A percentile compares a stretch with the other conserved stretches of the same genome.
Evolutionary conservation across 2,888 invertebrate genomes (phyloP).

Genomic region (Drosophila phalerata): DNA sequence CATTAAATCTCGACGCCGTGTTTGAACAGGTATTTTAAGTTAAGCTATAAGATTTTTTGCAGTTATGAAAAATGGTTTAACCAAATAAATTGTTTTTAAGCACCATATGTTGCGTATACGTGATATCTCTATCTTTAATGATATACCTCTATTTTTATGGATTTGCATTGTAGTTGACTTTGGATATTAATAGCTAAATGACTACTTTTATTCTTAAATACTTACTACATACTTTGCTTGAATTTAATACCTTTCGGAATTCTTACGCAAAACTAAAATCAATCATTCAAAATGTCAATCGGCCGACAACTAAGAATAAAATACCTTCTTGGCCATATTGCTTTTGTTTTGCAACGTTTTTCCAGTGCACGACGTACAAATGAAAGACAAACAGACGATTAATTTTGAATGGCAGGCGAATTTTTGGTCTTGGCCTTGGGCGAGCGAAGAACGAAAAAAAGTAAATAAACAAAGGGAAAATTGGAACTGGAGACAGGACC

Average conservation of each 20-base stretch:
- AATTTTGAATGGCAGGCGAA: conserved; percentile 54
- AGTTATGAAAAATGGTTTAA: too few species aligned
- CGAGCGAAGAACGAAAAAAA: conserved; percentile 17
- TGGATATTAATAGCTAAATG: conserved; percentile 12
- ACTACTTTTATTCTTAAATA: not conserved
- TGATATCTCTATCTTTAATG: not conserved
- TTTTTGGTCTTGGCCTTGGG: conserved; percentile 34
- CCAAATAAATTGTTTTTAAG: too few species aligned
- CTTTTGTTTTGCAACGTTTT: not conserved
- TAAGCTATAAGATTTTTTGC: too few species aligned
- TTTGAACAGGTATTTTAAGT: too few species aligned
- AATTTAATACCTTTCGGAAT: not conserved
- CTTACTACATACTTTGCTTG: not conserved
- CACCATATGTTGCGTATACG: not conserved
- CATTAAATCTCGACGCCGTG: too few species aligned
- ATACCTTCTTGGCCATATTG: conserved; percentile 11
- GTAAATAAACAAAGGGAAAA: conserved; percentile 32
- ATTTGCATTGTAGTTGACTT: not conserved
- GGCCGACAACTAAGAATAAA: conserved; percentile 22
- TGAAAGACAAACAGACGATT: conserved; percentile 57
- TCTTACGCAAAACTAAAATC: conserved; percentile 15
- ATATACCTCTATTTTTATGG: not conserved
- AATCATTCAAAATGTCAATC: conserved; percentile 39
- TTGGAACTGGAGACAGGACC: not conserved
- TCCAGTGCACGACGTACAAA: conserved; percentile 17